phyloP scores from a whole-genome alignment of 2,113 vertebrate genomes.

The Corythaeola cristata region DNA sequence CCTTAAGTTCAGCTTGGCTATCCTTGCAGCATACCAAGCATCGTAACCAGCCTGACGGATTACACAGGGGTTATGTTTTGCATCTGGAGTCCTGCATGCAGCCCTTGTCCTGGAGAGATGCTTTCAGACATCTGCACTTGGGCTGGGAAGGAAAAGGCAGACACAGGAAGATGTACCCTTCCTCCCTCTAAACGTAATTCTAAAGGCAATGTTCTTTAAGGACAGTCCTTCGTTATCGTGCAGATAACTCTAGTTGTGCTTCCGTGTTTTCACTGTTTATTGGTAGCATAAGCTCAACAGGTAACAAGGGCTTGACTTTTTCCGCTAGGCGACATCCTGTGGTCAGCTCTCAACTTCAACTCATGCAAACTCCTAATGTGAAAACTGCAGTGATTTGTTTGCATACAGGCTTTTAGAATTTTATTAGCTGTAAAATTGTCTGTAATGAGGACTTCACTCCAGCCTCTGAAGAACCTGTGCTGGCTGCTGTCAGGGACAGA shows the following conservation, averaged over 20 bases:
- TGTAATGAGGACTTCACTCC: background rate
- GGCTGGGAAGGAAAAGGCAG: background rate
- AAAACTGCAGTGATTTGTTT: slow-evolving; percentile 11
- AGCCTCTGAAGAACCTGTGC: slow-evolving; percentile 22
- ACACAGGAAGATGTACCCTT: background rate
- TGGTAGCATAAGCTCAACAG: background rate
- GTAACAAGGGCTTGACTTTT: background rate
- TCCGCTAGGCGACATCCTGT: background rate
- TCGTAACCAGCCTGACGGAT: slow-evolving; percentile 12
- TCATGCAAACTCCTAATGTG: background rate
- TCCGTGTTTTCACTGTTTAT: background rate
- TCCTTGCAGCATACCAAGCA: slow-evolving; percentile 25
- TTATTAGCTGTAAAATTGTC: slow-evolving; percentile 18
- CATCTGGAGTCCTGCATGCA: background rate
- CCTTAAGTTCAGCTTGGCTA: slow-evolving; percentile 19
- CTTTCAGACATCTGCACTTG: background rate
- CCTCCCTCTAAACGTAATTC: background rate
- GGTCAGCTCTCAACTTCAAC: background rate
- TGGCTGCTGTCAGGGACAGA: background rate
- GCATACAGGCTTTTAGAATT: background rate
- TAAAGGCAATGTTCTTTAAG: background rate
- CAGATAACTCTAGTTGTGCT: background rate
- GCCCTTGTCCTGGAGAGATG: background rate
- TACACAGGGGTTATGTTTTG: background rate
- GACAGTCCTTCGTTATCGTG: background rate